A percentile compares a stretch with the other conserved stretches of the same genome.
These are phyloP conservation scores for Cercopithecus mona DNA, from an alignment of 2,113 vertebrate genomes.

Conservation along the genomic window DNA sequence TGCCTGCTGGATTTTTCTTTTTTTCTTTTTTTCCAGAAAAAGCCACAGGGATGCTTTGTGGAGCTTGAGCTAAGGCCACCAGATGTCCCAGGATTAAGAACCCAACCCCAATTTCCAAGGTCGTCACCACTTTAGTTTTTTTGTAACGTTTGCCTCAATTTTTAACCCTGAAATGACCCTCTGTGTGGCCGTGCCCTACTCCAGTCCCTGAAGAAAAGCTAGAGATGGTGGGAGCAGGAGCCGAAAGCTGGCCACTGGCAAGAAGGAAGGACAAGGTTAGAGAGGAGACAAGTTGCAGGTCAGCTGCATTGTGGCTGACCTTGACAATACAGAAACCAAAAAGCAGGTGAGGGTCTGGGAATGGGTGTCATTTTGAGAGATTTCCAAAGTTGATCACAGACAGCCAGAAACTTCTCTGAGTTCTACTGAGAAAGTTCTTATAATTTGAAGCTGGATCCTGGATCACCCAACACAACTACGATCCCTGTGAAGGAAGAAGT, in stretches of 20 bases:
- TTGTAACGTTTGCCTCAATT: constrained; percentile 45
- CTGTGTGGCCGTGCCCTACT: background rate
- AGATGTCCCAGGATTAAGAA: constrained; percentile 80
- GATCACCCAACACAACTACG: background rate
- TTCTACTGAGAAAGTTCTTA: background rate
- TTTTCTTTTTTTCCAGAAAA: constrained; percentile 48
- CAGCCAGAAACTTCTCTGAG: background rate
- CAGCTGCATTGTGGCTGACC: background rate
- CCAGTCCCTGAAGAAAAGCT: background rate
- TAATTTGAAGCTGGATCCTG: background rate
- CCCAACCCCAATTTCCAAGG: constrained; percentile 66
- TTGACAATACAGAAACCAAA: background rate
- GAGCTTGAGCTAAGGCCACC: constrained; percentile 74
- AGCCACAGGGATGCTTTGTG: constrained; percentile 64
- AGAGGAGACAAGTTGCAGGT: background rate
- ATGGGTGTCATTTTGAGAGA: background rate
- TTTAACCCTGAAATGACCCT: constrained; percentile 47
- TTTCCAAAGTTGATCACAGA: background rate
- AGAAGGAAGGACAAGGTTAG: background rate
- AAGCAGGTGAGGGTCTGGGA: too few species aligned
- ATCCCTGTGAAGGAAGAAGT: background rate
- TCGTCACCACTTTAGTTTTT: constrained; percentile 60
- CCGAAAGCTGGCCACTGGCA: background rate
- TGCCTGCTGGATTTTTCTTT: background rate
- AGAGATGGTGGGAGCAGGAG: background rate